These are phyloP conservation scores for Sinocyclocheilus maitianheensis DNA, from an alignment of 2,113 vertebrate genomes.

Conservation along the genomic window DNA sequence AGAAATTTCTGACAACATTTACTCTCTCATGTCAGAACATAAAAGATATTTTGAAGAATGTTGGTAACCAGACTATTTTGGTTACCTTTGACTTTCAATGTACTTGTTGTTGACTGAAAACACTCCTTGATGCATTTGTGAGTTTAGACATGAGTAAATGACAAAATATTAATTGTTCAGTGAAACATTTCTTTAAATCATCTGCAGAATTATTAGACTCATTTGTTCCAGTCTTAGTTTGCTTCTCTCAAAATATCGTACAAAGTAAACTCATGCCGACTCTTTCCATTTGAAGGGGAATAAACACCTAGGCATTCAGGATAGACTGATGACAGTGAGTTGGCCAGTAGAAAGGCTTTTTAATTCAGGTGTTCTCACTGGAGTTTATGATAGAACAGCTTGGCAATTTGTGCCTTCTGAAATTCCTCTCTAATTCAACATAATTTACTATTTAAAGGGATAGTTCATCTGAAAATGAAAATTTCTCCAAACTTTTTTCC, in stretches of 20 bases:
- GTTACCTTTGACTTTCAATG: neutral
- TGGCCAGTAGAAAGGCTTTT: neutral
- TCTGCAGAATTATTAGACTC: neutral
- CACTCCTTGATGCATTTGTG: neutral
- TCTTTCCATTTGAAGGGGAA: conserved; percentile 1
- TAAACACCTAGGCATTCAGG: neutral
- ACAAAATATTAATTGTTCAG: neutral
- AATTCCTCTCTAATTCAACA: neutral
- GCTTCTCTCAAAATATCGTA: neutral
- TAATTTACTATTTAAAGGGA: neutral
- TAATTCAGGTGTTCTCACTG: neutral
- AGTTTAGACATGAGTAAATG: neutral
- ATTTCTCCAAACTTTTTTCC: too few relatives aligned
- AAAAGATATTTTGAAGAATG: neutral
- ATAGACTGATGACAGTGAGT: neutral
- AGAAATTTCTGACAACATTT: neutral
- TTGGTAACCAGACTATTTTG: neutral
- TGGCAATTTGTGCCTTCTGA: neutral
- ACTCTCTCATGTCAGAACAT: neutral
- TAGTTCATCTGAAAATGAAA: too few relatives aligned
- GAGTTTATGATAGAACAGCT: neutral
- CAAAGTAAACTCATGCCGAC: neutral
- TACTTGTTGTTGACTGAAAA: neutral
- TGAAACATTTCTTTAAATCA: neutral
- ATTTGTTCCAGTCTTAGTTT: neutral